These are phyloP conservation scores for Apotomis capreana DNA, from an alignment of 2,888 invertebrate species.

Conservation along the genomic window DNA sequence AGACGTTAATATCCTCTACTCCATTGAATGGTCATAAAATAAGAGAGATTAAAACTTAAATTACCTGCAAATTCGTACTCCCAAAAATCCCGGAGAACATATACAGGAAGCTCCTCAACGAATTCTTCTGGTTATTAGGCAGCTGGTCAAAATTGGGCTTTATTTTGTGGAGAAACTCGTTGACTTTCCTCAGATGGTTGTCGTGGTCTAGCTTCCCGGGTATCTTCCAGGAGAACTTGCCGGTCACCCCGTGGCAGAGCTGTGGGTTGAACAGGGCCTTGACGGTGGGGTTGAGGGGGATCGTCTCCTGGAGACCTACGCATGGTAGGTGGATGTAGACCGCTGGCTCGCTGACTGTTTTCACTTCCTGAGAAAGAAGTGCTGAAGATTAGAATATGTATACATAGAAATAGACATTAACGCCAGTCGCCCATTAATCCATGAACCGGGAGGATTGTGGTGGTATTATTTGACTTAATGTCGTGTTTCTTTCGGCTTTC, in stretches of 20 bases:
- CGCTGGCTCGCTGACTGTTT: constrained; percentile 56
- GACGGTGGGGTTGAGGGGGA: constrained; percentile 64
- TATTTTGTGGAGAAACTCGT: constrained; percentile 67
- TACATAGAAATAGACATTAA: too few relatives aligned
- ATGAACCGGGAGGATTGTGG: too few relatives aligned
- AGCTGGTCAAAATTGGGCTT: constrained; percentile 65
- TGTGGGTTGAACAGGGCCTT: constrained; percentile 66
- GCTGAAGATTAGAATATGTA: background rate
- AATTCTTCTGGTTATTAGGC: constrained; percentile 70
- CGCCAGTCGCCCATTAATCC: too few relatives aligned
- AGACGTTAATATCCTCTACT: too few relatives aligned
- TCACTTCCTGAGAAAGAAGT: constrained; percentile 62
- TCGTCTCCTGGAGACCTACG: constrained; percentile 66
- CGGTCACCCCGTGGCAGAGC: constrained; percentile 64
- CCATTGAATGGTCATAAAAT: too few relatives aligned
- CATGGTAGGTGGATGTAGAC: constrained; percentile 70
- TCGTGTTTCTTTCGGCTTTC: too few relatives aligned
- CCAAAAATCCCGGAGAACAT: constrained; percentile 73
- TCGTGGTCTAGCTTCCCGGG: constrained; percentile 78
- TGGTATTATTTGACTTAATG: too few relatives aligned
- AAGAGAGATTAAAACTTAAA: too few relatives aligned
- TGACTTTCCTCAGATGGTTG: constrained; percentile 69
- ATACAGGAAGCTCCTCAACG: constrained; percentile 71
- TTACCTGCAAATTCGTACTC: constrained; percentile 56
- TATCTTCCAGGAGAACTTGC: constrained; percentile 68